Percentiles rank a stretch among this genome's conserved stretches.
These are phyloP conservation scores for Promerops cafer DNA, from an alignment of 2,113 vertebrate species.

Conservation along the genomic window DNA sequence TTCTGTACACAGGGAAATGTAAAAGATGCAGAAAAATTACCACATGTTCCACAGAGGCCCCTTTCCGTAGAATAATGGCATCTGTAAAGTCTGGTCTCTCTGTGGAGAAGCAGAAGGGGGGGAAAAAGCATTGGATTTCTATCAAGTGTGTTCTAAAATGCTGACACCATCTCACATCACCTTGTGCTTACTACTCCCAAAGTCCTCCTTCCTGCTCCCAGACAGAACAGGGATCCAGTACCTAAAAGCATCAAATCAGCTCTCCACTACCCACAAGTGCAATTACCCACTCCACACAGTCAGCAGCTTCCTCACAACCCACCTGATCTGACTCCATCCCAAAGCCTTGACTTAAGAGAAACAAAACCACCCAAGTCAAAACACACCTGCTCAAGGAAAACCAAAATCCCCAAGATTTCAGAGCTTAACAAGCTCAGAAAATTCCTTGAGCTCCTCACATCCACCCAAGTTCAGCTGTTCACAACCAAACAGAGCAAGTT, in stretches of 20 bases:
- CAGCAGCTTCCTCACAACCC: not conserved
- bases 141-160: not conserved
- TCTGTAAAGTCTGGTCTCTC: slow-evolving; percentile 95
- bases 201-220: not conserved
- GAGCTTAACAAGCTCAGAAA: not conserved
- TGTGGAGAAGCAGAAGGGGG: slow-evolving; percentile 42
- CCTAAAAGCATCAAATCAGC: not conserved
- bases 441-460: not conserved
- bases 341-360: not conserved
- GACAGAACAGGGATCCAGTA: not conserved
- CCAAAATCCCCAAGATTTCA: not conserved
- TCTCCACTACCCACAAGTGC: not conserved
- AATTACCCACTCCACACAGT: not conserved
- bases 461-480: not conserved
- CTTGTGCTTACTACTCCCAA: not conserved
- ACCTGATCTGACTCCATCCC: not conserved
- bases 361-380: not conserved
- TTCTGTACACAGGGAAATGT: not conserved
- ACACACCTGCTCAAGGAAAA: not conserved
- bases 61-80: slow-evolving; percentile 94
- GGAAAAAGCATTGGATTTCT: not conserved
- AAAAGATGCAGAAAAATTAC: slow-evolving; percentile 71
- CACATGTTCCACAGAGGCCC: slow-evolving; percentile 92
- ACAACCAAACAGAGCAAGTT: not conserved
- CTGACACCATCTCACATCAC: not conserved